Evolutionary conservation across 2,888 invertebrate genomes (phyloP), one percentile per base, ranked within the genome.

Genomic region (Leucozona laternaria): DNA sequence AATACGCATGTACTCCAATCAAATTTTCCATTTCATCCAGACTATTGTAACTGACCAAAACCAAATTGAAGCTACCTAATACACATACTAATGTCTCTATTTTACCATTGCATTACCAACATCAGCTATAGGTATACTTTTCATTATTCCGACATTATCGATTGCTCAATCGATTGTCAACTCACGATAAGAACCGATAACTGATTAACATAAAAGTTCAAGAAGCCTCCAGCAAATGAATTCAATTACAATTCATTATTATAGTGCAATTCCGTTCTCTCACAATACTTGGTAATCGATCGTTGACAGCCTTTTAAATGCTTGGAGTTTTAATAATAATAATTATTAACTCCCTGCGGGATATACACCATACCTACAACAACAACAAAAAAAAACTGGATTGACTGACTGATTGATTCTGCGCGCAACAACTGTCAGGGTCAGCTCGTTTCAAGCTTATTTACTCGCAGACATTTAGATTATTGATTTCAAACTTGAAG

Each of bases 41-140:
- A 58, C 72, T 70, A 58, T 60, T 79, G 75, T 79, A 71, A 84
- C 79, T 85, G 72, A 85, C 80, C 76, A 68, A 55, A 80, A 71
- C 22, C 76, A 85, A 76, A 48, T 80, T 45, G 34, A 60, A 60
- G 71, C 25, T 66, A 70, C 70, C n/a, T n/a, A n/a, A 71, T 66
- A 57, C 73, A 72, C 76, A 85, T 80, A 76, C 70, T 53, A 71
- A 71, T 79, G 58, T 25, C 28, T 71, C 76, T 28, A 20, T 13
- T 64, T 31, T 28, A 70, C 31, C 43, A 43, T 55, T 55, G 22
- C 57, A 73, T 58, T 68, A 57, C 20, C 71, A 72, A 57, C 45
- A 58, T 53, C 58, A 50, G 25, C n/a, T n/a, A n/a, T n/a, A n/a
- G n/a, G n/a, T n/a, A n/a, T n/a, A 53, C 6, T 17, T 68, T 83